These are phyloP conservation scores for Lycia hirtaria DNA, from an alignment of 2,888 invertebrate genomes.

Conservation along the genomic window DNA sequence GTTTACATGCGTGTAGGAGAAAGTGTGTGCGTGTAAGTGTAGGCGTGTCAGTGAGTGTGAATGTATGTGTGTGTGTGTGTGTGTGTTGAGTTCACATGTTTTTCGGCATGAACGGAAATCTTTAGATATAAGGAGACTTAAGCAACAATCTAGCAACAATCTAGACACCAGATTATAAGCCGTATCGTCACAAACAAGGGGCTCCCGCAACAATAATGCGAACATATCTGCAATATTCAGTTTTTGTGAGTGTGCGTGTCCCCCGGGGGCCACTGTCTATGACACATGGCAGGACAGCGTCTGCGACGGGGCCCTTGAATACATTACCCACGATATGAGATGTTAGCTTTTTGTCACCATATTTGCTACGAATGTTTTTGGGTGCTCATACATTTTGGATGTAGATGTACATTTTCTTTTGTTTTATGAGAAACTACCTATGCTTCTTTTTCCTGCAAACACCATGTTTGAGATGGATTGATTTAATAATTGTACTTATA, in stretches of 20 bases:
- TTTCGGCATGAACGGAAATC: too few species aligned
- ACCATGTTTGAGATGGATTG: too few species aligned
- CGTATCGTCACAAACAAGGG: constrained; percentile 43
- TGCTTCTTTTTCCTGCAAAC: too few species aligned
- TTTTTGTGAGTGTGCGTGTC: constrained; percentile 69
- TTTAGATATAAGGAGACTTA: too few species aligned
- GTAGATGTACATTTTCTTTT: background rate
- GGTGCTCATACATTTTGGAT: constrained; percentile 41
- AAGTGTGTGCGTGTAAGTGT: too few species aligned
- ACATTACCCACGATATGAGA: constrained; percentile 75
- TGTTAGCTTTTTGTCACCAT: constrained; percentile 77
- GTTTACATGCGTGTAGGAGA: too few species aligned
- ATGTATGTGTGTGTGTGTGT: too few species aligned
- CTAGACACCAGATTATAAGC: background rate
- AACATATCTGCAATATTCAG: constrained; percentile 84
- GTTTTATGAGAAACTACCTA: background rate
- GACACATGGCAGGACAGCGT: constrained; percentile 77
- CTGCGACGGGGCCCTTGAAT: constrained; percentile 75
- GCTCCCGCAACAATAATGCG: constrained; percentile 68
- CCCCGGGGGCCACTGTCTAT: constrained; percentile 75
- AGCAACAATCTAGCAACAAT: too few species aligned
- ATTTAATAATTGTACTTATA: too few species aligned
- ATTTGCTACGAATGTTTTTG: constrained; percentile 57
- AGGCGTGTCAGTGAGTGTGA: too few species aligned
- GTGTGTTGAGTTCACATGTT: too few species aligned